A percentile compares a stretch with the other conserved stretches of the same genome.
phyloP scores from a whole-genome alignment of 2,113 vertebrate genomes.

The Campylomormyrus tamandua region DNA sequence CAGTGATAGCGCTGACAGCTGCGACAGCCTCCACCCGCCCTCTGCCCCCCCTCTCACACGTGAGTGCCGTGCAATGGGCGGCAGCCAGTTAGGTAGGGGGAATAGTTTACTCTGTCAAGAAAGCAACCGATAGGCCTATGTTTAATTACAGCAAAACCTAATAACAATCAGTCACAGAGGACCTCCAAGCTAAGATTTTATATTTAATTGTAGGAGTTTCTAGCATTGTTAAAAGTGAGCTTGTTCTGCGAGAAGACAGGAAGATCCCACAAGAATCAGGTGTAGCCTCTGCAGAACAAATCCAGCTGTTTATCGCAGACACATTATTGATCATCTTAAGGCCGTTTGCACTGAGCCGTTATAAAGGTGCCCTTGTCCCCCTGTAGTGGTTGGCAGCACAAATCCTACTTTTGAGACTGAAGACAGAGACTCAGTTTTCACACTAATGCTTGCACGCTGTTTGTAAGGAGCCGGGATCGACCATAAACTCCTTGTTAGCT shows the following conservation, averaged over 20 bases:
- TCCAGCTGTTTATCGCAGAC: background rate
- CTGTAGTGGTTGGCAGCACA: background rate
- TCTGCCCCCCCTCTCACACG: conserved; percentile 71
- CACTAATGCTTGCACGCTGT: background rate
- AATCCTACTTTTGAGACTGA: background rate
- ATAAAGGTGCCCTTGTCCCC: background rate
- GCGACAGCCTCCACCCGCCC: conserved; percentile 86
- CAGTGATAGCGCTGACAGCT: conserved; percentile 94
- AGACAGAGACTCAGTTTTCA: background rate
- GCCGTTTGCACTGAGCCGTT: background rate
- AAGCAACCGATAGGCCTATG: background rate
- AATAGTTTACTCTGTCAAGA: background rate
- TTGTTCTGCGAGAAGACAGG: background rate
- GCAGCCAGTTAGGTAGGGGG: background rate
- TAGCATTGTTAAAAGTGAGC: background rate
- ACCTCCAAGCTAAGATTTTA: background rate
- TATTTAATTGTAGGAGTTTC: background rate
- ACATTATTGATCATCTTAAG: background rate
- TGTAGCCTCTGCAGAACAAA: background rate
- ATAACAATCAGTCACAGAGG: background rate
- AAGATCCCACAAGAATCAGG: background rate
- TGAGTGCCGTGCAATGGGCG: conserved; percentile 53
- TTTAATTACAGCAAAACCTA: background rate
- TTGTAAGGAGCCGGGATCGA: background rate
- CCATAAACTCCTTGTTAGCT: background rate